Conservation (phyloP, 2,888 invertebrate species). For the Drosophila mayaguana region DNA sequence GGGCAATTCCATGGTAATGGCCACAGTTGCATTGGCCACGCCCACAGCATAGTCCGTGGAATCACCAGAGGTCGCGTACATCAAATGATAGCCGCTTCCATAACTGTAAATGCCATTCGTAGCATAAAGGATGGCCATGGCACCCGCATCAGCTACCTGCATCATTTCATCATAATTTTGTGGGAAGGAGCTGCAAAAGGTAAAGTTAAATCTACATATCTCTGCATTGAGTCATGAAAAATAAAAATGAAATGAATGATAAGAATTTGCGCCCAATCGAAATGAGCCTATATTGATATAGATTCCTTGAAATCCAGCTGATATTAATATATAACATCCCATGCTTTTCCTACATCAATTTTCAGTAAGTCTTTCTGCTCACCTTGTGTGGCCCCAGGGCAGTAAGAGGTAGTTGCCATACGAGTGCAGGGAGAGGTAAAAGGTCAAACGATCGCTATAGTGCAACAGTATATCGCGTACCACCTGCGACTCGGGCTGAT, state of each 20-base stretch:
- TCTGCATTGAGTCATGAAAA: too few species aligned
- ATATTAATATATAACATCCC: too few species aligned
- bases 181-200: conserved; percentile 77
- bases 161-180: conserved; percentile 84
- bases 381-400: conserved; percentile 88
- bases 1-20: conserved; percentile 87
- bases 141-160: conserved; percentile 80
- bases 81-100: conserved; percentile 85
- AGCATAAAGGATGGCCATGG: conserved; percentile 79
- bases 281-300: neutral
- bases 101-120: conserved; percentile 82
- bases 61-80: conserved; percentile 87
- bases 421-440: conserved; percentile 91
- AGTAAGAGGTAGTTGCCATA: conserved; percentile 89
- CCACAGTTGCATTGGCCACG: conserved; percentile 67
- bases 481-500: conserved; percentile 89
- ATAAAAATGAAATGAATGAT: neutral
- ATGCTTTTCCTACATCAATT: neutral
- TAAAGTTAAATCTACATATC: neutral
- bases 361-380: conserved; percentile 58
- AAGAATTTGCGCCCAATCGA: neutral
- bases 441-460: conserved; percentile 84
- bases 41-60: conserved; percentile 88
- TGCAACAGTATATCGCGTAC: conserved; percentile 86
- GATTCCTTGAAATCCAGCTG: neutral